Evolutionary conservation across 2,113 vertebrate species (phyloP).

Genomic region (Electrona antarctica): DNA sequence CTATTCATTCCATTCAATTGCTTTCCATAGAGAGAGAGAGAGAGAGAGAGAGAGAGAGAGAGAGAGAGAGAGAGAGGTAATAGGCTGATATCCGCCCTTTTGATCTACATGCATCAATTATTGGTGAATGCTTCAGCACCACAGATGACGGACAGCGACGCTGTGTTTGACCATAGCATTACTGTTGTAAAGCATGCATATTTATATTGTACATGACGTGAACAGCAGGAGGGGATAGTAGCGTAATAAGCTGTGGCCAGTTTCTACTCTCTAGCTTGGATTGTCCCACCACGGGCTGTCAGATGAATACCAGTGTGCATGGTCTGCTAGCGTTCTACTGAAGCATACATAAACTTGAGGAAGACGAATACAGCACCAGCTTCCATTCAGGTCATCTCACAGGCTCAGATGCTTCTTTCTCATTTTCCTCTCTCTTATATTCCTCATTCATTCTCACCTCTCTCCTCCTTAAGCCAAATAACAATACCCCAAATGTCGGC

Average conservation of each 20-base stretch:
- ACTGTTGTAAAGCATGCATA: constrained; percentile 2
- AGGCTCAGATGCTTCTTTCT: background rate
- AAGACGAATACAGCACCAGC: constrained; percentile 2
- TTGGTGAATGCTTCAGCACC: no score
- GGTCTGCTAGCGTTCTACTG: constrained; percentile 36
- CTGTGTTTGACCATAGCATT: no score
- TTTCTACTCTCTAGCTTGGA: no score
- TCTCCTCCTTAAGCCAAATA: background rate
- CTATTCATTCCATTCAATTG: no score
- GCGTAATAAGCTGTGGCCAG: constrained; percentile 26
- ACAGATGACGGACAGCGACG: no score
- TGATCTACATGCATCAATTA: no score
- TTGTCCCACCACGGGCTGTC: constrained; percentile 7
- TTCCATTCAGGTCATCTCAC: background rate
- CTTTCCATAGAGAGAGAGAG: no score
- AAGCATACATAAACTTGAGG: constrained; percentile 40
- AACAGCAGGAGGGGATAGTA: constrained; percentile 26
- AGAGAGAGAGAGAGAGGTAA: no score
- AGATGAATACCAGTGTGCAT: constrained; percentile 25
- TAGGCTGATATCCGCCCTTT: no score
- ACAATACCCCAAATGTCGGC: no score
- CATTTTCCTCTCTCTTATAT: background rate
- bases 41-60: no score
- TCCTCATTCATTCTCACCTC: background rate
- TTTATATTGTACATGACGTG: constrained; percentile 1